Percentiles rank a stretch among this genome's conserved stretches.
Conservation (phyloP, 1,140 invertebrate genomes). For the Drosophila malerkotliana region DNA sequence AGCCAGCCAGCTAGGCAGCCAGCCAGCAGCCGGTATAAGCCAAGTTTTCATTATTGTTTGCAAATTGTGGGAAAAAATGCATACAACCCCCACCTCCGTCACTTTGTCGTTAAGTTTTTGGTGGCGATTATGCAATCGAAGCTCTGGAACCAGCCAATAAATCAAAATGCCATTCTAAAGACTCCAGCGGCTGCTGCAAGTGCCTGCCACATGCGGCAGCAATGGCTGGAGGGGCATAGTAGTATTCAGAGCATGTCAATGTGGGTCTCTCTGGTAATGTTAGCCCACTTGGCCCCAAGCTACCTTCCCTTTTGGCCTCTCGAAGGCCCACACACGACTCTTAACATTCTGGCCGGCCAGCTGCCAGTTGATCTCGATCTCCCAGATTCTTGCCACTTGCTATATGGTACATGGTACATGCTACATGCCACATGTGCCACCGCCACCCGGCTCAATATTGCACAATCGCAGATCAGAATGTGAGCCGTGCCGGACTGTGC, state of each 20-base stretch:
- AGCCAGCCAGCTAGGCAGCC: constrained; percentile 1
- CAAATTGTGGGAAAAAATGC: constrained; percentile 79
- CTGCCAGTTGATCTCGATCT: constrained; percentile 54
- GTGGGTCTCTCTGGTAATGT: constrained; percentile 73
- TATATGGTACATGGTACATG: constrained; percentile 5
- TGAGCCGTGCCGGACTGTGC: constrained; percentile 20
- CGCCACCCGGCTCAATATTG: constrained; percentile 70
- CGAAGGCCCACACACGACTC: constrained; percentile 25
- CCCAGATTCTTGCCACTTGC: constrained; percentile 72
- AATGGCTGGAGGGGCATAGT: constrained; percentile 31
- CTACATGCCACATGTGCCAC: constrained; percentile 57
- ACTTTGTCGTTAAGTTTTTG: constrained; percentile 23
- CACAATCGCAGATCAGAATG: constrained; percentile 42
- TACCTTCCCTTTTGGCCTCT: constrained; percentile 21
- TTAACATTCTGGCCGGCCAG: constrained; percentile 43
- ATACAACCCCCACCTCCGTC: constrained; percentile 54
- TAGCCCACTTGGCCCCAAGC: constrained; percentile 39
- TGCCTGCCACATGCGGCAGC: constrained; percentile 44
- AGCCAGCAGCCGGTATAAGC: constrained; percentile 20
- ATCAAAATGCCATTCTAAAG: constrained; percentile 80
- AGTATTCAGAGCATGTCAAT: constrained; percentile 79
- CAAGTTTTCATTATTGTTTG: constrained; percentile 76
- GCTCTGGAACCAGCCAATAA: constrained; percentile 75
- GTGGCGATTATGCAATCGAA: constrained; percentile 55
- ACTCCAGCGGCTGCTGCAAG: constrained; percentile 59